Evolutionary conservation across 2,888 invertebrate genomes (phyloP).

Genomic region (Melieria omissa): DNA sequence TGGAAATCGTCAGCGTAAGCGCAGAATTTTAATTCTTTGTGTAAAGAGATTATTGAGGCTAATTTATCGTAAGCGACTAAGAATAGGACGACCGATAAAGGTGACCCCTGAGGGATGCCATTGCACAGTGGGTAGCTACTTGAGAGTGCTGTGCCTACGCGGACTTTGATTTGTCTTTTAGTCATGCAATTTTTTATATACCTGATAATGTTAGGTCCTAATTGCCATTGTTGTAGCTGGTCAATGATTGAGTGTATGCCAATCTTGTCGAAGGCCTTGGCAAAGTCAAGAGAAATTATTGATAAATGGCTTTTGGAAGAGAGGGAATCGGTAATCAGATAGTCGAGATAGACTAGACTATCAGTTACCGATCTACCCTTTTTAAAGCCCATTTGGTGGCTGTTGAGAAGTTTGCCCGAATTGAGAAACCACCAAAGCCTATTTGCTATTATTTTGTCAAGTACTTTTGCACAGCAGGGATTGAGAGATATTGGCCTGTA

Average conservation of each 20-base stretch:
- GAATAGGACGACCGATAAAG: no score
- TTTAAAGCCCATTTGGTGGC: background rate
- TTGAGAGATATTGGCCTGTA: conserved; percentile 42
- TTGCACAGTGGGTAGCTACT: no score
- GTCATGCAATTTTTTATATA: background rate
- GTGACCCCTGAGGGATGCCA: no score
- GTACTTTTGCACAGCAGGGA: conserved; percentile 16
- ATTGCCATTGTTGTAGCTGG: background rate
- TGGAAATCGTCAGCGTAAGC: no score
- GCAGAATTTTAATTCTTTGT: no score
- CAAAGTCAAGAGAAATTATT: background rate
- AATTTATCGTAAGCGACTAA: no score
- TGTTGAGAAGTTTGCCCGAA: no score
- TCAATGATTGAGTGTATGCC: conserved; percentile 1
- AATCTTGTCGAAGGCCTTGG: conserved; percentile 2
- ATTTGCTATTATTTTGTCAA: conserved; percentile 36
- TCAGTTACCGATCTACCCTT: background rate
- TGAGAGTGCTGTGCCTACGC: no score
- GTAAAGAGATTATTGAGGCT: no score
- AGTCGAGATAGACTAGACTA: background rate
- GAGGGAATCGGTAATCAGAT: background rate
- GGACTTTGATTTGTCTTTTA: no score
- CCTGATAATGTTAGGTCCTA: background rate
- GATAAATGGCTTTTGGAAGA: background rate
- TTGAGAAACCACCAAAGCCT: conserved; percentile 35